A percentile compares a stretch with the other conserved stretches of the same genome.
Conservation (phyloP, 2,888 invertebrate species). For the Drosophila quinaria region DNA sequence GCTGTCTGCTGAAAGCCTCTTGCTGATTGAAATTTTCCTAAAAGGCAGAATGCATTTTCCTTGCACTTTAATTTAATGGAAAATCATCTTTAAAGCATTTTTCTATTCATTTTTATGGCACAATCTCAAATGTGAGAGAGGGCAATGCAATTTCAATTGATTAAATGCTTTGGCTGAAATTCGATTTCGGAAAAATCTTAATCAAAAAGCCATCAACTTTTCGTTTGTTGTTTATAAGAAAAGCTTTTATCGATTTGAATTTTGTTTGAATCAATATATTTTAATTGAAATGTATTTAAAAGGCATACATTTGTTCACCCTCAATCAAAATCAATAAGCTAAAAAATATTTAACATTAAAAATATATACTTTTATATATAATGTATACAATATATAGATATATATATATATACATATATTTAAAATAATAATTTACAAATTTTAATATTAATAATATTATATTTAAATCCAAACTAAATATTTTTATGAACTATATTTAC, state of each 20-base stretch:
- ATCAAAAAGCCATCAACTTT: neutral
- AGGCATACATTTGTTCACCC: neutral
- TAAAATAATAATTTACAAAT: too few relatives aligned
- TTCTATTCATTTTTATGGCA: conserved; percentile 7
- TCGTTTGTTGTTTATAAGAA: neutral
- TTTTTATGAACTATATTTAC: too few relatives aligned
- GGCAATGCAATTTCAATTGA: conserved; percentile 2
- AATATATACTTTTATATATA: too few relatives aligned
- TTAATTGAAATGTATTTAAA: too few relatives aligned
- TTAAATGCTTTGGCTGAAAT: conserved; percentile 1
- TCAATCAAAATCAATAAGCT: too few relatives aligned
- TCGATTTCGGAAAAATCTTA: too few relatives aligned
- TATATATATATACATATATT: too few relatives aligned
- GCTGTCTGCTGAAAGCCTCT: conserved; percentile 25
- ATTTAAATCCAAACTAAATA: too few relatives aligned
- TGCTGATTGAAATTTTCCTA: conserved; percentile 35
- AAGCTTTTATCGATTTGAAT: neutral
- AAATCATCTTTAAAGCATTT: neutral
- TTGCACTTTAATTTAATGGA: conserved; percentile 26
- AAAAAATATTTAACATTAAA: too few relatives aligned
- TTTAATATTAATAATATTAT: too few relatives aligned
- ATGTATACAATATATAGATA: too few relatives aligned
- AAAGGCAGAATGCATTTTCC: neutral
- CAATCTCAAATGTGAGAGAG: neutral
- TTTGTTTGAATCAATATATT: neutral